Base-by-base conservation (phyloP, 1,140 invertebrate genomes). In the Heliconius hermathena region DNA sequence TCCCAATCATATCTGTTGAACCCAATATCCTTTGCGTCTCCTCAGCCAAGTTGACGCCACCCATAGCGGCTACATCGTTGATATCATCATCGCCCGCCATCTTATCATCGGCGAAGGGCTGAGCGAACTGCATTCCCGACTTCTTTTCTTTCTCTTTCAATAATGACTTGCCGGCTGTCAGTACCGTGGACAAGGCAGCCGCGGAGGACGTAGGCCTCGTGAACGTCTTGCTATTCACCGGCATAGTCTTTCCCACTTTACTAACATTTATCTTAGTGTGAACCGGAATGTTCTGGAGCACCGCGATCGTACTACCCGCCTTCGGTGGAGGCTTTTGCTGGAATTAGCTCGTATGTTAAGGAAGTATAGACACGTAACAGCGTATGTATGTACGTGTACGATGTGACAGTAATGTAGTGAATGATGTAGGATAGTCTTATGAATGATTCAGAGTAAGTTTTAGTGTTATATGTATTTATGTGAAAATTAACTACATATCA, bases 51-150 rank as follows among this genome's bases (percentile, higher is more conserved):
- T 99, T 99, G n/a, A 99, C 99, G 38, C 99, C 99, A 85, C 99
- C 99, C 99, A 99, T 99, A 8, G 99, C 99, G 33, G 99, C 99
- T 1, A 99, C 99, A 96, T 99, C 99, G 90, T 99, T 99, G 83
- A 99, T 99, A 52, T 94, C 93, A 57, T 94, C 93, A 81, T 93
- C 91, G 0, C 90, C 93, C 1, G 91, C 90, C 93, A 94, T 93
- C 82, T 93, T 94, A 77, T 93, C 91, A 76, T 94, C 91, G 3
- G 83, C 88, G 72, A 87, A 92, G 5, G 87, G 88, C 46, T 88
- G 90, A 26, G 86, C 81, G 78, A 85, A 93, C 77, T 89, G 89
- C 52, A 84, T 82, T 0, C 86, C 75, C 1, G 86, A 78, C 75
- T 90, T 93, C 84, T 90, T 94, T 77, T 94, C 92, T 60, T 92